Conservation (phyloP, 2,113 vertebrate species). For the Atrichornis clamosus region DNA sequence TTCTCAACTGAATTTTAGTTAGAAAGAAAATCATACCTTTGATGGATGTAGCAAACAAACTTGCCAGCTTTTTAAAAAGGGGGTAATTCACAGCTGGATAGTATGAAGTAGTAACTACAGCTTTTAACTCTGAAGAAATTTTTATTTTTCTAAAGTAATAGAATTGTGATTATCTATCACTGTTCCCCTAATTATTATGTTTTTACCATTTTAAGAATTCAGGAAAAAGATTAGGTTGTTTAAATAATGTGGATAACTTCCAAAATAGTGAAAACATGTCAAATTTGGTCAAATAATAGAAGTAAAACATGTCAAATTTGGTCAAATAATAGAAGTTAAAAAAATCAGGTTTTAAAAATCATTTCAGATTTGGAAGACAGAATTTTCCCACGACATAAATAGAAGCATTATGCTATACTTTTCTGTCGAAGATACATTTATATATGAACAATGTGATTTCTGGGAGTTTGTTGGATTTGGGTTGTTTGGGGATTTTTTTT, state of each 20-base stretch:
- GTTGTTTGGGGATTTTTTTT: neutral
- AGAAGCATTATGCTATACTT: neutral
- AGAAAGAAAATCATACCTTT: neutral
- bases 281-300: neutral
- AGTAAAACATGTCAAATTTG: neutral
- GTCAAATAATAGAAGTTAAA: neutral
- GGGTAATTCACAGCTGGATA: neutral
- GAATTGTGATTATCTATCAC: neutral
- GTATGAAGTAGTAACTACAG: neutral
- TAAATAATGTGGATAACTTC: neutral
- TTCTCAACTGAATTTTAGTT: neutral
- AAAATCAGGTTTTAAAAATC: neutral
- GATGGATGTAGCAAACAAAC: neutral
- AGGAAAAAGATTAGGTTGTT: neutral
- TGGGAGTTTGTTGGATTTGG: neutral
- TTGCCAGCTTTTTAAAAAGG: neutral
- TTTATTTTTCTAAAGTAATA: neutral
- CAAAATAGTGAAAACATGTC: neutral
- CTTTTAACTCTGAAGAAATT: neutral
- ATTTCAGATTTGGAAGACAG: neutral
- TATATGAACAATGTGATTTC: neutral
- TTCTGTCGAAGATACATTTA: neutral
- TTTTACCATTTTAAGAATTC: neutral
- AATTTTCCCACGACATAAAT: neutral
- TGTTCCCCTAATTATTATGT: neutral